These are phyloP conservation scores for Agrochola litura DNA, from an alignment of 2,888 invertebrate genomes.

Conservation along the genomic window DNA sequence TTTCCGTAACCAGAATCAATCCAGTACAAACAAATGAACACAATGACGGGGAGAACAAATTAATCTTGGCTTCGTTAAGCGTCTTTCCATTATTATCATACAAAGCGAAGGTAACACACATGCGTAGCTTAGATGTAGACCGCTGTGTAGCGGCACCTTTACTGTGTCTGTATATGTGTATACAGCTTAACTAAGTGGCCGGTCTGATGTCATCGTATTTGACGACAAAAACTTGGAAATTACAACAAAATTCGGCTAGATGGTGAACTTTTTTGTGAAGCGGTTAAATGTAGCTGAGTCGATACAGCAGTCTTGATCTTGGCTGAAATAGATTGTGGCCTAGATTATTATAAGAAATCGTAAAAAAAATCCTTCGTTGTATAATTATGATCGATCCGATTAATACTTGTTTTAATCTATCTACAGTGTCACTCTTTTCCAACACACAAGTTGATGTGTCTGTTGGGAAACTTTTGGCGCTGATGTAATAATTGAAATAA, in stretches of 20 bases:
- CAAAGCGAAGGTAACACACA: neutral
- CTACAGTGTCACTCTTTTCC: neutral
- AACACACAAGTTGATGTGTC: neutral
- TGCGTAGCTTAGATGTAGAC: neutral
- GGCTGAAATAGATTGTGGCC: slow-evolving; percentile 3
- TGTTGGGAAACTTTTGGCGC: neutral
- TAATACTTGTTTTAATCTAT: neutral
- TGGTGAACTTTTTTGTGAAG: slow-evolving; percentile 1
- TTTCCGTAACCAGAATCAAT: too few relatives aligned
- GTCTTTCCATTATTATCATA: neutral
- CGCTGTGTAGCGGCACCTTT: neutral
- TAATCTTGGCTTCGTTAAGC: too few relatives aligned
- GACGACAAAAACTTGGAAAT: slow-evolving; percentile 23
- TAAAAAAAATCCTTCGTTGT: slow-evolving; percentile 10
- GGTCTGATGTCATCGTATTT: slow-evolving; percentile 42
- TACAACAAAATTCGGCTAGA: neutral
- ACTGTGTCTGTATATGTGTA: neutral
- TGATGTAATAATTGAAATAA: neutral
- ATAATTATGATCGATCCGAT: neutral
- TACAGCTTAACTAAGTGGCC: slow-evolving; percentile 2
- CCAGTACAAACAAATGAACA: too few relatives aligned
- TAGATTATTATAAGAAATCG: slow-evolving; percentile 32
- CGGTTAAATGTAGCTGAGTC: slow-evolving; percentile 5
- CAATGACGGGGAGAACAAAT: too few relatives aligned
- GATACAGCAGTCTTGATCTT: neutral